Base-by-base conservation (phyloP, 2,797 vertebrate genomes). In the Xenops minutus region DNA sequence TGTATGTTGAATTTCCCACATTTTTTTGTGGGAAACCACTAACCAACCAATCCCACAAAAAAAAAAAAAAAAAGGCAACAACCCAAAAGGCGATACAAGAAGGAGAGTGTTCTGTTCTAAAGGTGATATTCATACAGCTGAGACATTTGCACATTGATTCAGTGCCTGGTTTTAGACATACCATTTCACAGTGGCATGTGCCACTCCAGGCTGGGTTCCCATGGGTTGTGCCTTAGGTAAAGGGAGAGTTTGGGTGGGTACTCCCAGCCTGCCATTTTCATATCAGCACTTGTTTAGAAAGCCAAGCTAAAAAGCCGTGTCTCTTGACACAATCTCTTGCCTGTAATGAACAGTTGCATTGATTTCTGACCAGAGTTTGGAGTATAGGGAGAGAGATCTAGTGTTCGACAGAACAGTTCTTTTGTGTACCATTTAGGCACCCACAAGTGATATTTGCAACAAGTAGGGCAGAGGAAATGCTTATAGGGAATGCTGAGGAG, bases 201-300 rank as follows among this genome's bases (percentile, higher is more conserved):
- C 18, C 14, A 21, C 43, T 81, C 39, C 24, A 30, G 9, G 29
- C 29, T 54, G 58, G 32, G 27, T 23, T 76, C 39, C 12, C 26
- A 6, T 5, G 11, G 63, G 32, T 30, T 62, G 12, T 62, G n/a
- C 36, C 16, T 22, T 26, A 0, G 6, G 13, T 41, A 11, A n/a
- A 13, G 39, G 62, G 21, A 26, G 29, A 41, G 27, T 36, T 75
- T 41, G 34, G 24, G 2, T 61, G 26, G 6, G 0, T 41, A 22
- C 6, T 85, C 27, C 14, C 12, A 56, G 24, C 6, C 27, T 84
- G 55, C 14, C 22, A 7, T 1, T 51, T 85, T 61, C 58, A 39
- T 46, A n/a, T 56, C 61, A 39, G 15, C 8, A 1, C 19, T 43
- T 14, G 4, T 76, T 64, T 21, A 12, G 36, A 89, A 51, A 83